Conservation (phyloP, 2,797 vertebrate species). For the Aulostomus chinensis region DNA sequence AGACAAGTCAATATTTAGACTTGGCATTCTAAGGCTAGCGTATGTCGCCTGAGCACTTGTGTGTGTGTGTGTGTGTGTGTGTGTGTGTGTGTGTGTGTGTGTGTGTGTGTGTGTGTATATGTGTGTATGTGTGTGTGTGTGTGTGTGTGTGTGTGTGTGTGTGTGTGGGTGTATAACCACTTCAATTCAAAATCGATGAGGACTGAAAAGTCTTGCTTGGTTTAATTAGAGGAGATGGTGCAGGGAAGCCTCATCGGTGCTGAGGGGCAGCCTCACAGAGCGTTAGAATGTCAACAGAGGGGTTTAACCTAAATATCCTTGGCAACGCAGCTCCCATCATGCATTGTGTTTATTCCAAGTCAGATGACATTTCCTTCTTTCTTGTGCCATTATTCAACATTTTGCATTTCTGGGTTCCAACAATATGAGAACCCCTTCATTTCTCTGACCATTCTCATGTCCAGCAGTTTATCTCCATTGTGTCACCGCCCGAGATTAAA, state of each 20-base stretch:
- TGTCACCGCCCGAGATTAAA: constrained; percentile 49
- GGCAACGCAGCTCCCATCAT: constrained; percentile 29
- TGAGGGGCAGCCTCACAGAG: constrained; percentile 28
- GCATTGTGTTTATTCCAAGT: constrained; percentile 5
- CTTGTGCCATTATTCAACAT: constrained; percentile 21
- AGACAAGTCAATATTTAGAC: background rate
- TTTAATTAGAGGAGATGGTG: constrained; percentile 25
- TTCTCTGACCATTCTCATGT: background rate
- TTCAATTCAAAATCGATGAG: too few species aligned
- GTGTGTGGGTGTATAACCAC: too few species aligned
- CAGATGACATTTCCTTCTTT: constrained; percentile 35
- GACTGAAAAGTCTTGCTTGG: background rate
- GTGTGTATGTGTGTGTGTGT: too few species aligned
- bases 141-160: too few species aligned
- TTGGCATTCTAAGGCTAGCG: too few species aligned
- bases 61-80: too few species aligned
- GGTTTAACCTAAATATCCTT: constrained; percentile 59
- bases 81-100: too few species aligned
- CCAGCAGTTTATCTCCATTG: background rate
- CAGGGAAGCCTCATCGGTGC: constrained; percentile 9
- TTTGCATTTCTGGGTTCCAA: background rate
- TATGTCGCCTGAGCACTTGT: too few species aligned
- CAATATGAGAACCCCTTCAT: background rate
- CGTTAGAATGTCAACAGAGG: constrained; percentile 43
- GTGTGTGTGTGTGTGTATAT: too few species aligned